Evolutionary conservation across 2,797 vertebrate genomes (phyloP), one percentile per base, ranked within the genome.

Genomic region (Epinephelus awoara): DNA sequence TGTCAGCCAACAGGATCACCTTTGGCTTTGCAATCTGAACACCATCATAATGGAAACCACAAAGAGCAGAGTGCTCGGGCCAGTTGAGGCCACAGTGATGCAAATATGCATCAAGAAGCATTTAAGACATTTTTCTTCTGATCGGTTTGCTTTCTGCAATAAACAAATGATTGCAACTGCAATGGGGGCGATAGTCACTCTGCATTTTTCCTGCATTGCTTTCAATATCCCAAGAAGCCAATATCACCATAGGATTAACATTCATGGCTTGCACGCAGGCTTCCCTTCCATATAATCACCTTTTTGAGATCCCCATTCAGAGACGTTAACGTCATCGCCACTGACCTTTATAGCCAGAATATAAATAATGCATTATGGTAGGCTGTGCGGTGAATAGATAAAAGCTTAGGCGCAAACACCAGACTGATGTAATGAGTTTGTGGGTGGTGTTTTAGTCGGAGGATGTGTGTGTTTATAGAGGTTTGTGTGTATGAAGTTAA

Each of bases 311-410:
- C 57, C 56, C 64, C 50, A 23, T 86, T 84, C 75, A 75, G 38
- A 75, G 67, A 70, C n/a, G 52, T 83, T 42, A 67, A 80, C 63
- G 40, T 87, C 84, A 83, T 84, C 68, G 14, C 44, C 27, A 8
- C 69, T 83, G 89, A 89, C 88, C 81, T 91, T 89, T 87, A 75
- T 42, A 63, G 75, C 49, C 62, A 6, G 63, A 38, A 66, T 57
- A 88, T 84, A 84, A 84, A 89, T 88, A 82, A 85, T 83, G 70
- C 72, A 83, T 58, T 3, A 55, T 1, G 6, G 34, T 0, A 23
- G 52, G 54, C 25, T 18, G 70, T 38, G 75, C 25, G 2, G 67
- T 12, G 82, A 67, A 84, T 51, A 79, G 84, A 86, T 86, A 82
- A 84, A 80, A 80, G 77, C 84, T 65, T 12, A 27, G 55, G 73